A percentile compares a stretch with the other conserved stretches of the same genome.
phyloP scores from a whole-genome alignment of 1,140 invertebrate species.

The Aphis gossypii region DNA sequence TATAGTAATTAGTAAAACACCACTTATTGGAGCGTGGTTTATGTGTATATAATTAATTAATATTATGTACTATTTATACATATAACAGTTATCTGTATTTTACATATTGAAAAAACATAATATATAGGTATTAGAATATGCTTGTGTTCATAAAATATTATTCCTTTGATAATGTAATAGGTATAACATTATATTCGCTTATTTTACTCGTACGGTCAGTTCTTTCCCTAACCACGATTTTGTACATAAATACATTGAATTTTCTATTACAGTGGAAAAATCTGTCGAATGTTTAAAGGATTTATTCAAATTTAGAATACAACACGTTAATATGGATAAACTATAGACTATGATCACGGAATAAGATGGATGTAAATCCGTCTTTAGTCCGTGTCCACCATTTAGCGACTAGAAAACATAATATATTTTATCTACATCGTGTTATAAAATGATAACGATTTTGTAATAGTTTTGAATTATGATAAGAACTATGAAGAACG shows the following conservation, averaged over 20 bases:
- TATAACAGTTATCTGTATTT: background rate
- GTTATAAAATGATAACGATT: background rate
- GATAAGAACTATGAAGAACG: background rate
- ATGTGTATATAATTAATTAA: background rate
- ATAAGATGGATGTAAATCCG: too few relatives aligned
- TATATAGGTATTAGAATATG: background rate
- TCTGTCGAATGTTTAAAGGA: too few relatives aligned
- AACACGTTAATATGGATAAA: background rate
- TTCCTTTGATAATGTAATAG: too few relatives aligned
- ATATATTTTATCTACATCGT: too few relatives aligned
- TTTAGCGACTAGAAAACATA: too few relatives aligned
- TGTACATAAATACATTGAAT: background rate
- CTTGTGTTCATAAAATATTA: too few relatives aligned
- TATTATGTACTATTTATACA: background rate
- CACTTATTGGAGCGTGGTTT: background rate
- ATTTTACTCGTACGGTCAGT: too few relatives aligned
- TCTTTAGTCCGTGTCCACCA: too few relatives aligned
- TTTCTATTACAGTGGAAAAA: too few relatives aligned
- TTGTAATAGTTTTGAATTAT: background rate
- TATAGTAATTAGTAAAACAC: background rate
- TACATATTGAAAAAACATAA: background rate
- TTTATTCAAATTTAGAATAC: background rate
- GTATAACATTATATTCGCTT: too few relatives aligned
- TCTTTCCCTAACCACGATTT: background rate
- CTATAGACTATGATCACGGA: background rate